Base-by-base conservation (phyloP, 64 coral and sea anemone genomes). In the Montipora capricornis region DNA sequence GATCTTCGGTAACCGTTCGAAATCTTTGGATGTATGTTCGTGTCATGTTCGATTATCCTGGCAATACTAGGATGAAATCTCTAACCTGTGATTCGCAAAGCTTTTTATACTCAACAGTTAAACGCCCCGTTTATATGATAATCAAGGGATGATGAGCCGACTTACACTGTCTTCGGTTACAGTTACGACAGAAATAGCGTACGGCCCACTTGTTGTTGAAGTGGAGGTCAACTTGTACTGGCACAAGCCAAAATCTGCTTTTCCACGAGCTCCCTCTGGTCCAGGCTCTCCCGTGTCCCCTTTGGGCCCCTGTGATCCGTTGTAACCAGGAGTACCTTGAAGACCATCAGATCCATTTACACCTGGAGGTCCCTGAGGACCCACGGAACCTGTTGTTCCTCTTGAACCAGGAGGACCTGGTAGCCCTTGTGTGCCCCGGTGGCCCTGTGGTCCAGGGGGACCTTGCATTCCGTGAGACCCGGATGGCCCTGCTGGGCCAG, bases 231-330 rank as follows among this genome's bases (percentile, higher is more conserved):
- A 37, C 53, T 15, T 62, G 13, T 81, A 44, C n/a, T 45, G 53
- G 26, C 79, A 62, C 53, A 81, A 24, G 79, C 53, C 37, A 1
- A 81, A 17, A 60, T 77, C 19, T 4, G 77, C 7, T 45, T 26
- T 71, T 4, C 92, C 92, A 29, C 66, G 85, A 45, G 26, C 19
- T 13, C 92, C 92, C 64, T 66, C 68, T 5, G 62, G 26, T 2
- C 92, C 92, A 62, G 92, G 87, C 49, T 15, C 44, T 45, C 92
- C 92, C 11, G 66, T 49, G 5, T 94, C 86, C 6, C 86, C 92
- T 73, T 94, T 94, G 15, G 19, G 66, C 46, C 86, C 86, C 59
- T 17, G 20, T 0, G 55, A 20, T 59, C 92, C 92, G 10, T 88
- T 69, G 6, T 20, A 17, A 19, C 92, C 92, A 46, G 77, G 47